Evolutionary conservation across 2,797 vertebrate genomes (phyloP).

Genomic region (Microctenopoma steveboyesi): DNA sequence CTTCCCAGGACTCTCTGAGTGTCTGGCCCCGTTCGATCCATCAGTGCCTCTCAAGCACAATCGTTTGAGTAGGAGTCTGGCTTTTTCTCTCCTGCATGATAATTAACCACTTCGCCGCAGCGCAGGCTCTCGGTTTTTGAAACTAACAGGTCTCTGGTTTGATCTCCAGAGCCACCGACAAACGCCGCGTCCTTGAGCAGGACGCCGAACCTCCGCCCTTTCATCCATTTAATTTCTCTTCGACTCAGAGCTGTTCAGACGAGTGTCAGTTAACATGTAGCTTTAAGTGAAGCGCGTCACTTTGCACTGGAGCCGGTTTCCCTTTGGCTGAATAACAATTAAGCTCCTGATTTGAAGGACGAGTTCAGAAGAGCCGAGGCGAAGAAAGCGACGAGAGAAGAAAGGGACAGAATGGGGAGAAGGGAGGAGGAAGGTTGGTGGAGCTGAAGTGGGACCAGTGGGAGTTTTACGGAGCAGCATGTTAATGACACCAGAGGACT

Average conservation of each 20-base stretch:
- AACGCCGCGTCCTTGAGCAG: slow-evolving; percentile 31
- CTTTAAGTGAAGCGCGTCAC: slow-evolving; percentile 20
- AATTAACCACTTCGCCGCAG: slow-evolving; percentile 39
- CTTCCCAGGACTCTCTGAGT: slow-evolving; percentile 23
- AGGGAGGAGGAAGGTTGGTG: slow-evolving; percentile 25
- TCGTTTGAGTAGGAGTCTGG: slow-evolving; percentile 11
- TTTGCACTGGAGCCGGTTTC: background rate
- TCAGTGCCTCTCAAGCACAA: slow-evolving; percentile 27
- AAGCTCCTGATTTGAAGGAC: slow-evolving; percentile 50
- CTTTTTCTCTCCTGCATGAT: slow-evolving; percentile 32
- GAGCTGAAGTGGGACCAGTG: slow-evolving; percentile 30
- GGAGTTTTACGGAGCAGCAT: slow-evolving; percentile 53
- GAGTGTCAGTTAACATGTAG: slow-evolving; percentile 30
- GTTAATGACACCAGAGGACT: slow-evolving; percentile 50
- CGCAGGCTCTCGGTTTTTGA: background rate
- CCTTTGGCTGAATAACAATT: slow-evolving; percentile 48
- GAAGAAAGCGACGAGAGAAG: slow-evolving; percentile 11
- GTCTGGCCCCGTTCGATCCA: slow-evolving; percentile 38
- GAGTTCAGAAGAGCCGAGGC: background rate
- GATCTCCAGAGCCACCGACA: slow-evolving; percentile 14
- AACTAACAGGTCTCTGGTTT: slow-evolving; percentile 32
- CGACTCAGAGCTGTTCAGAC: background rate
- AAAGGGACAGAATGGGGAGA: background rate
- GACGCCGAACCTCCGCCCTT: slow-evolving; percentile 3
- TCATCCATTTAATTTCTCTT: slow-evolving; percentile 26